A percentile compares a stretch with the other conserved stretches of the same genome.
Conservation (phyloP, 1,140 invertebrate genomes). For the Kradibia gibbosae region DNA sequence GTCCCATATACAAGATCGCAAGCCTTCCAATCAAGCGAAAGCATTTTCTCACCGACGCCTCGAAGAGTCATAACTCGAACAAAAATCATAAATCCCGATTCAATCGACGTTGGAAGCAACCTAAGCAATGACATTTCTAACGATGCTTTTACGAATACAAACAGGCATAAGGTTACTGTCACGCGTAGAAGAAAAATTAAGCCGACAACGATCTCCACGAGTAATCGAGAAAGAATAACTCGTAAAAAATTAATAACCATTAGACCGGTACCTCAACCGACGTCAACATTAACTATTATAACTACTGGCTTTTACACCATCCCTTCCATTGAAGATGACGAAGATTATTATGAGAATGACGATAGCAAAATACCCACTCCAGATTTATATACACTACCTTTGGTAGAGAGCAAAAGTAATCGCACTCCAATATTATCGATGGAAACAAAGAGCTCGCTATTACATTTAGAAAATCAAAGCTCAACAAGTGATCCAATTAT, state of each 20-base stretch:
- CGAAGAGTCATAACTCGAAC: constrained; percentile 67
- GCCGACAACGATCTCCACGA: constrained; percentile 52
- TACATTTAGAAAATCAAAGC: constrained; percentile 25
- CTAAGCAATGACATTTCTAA: constrained; percentile 48
- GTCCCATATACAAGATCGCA: constrained; percentile 54
- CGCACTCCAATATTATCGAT: neutral
- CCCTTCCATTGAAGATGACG: constrained; percentile 56
- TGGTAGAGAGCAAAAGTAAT: neutral
- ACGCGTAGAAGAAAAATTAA: constrained; percentile 66
- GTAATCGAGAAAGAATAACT: constrained; percentile 60
- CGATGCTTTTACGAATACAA: constrained; percentile 43
- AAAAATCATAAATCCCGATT: constrained; percentile 57
- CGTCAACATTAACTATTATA: constrained; percentile 66
- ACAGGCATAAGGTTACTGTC: constrained; percentile 66
- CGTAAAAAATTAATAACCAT: constrained; percentile 67
- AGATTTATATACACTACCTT: neutral
- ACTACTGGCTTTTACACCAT: constrained; percentile 69
- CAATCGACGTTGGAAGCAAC: constrained; percentile 40
- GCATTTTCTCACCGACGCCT: constrained; percentile 52
- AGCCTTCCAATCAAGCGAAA: constrained; percentile 16
- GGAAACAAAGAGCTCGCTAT: neutral
- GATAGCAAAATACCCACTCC: constrained; percentile 33
- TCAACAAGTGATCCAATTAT: constrained; percentile 61
- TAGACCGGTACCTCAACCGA: constrained; percentile 62
- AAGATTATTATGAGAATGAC: constrained; percentile 54